Evolutionary conservation across 1,140 invertebrate species (phyloP), one percentile per base, ranked within the genome.

Genomic region (Tetramorium simillimum): DNA sequence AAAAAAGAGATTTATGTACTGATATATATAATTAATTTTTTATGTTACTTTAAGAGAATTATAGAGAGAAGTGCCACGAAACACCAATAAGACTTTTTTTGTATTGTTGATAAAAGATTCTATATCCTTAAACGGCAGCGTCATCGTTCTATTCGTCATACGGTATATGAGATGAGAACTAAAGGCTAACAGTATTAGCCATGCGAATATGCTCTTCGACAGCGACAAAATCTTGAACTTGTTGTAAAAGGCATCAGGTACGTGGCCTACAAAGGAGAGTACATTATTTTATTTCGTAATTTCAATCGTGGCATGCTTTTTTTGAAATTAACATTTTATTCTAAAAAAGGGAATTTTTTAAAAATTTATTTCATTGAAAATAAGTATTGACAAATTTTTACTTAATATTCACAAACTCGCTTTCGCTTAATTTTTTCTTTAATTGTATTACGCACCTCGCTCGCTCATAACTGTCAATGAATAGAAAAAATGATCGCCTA

Each of bases 401-500:
- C 14, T 37, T 40, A 58, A 58, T 75, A 56, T 58, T 56, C 0
- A 76, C 10, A 46, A 63, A 63, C 18, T 1, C 40, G 10, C 4
- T 40, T 75, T 58, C 16, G 16, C 1, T 58, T 56, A 70, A 56
- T 65, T 86, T 63, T 6, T 33, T 69, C 16, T 67, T 53, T 12
- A 69, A 87, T 49, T 56, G 14, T 72, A 46, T 62, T 60, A 63
- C 56, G n/a, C 24, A 92, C 93, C 92, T 91, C 91, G 92, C 12
- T 56, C 51, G 56, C 85, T 89, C 65, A 92, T 82, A 5, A 91
- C 75, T 0, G 86, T 87, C 28, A 91, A 76, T 0, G 92, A 91
- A 58, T 91, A 89, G 46, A 93, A 91, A 40, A 92, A 49, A 69
- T 93, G 90, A 89, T 93, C 93, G 53, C 81, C 70, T 14, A 93